Conservation (phyloP, 2,888 invertebrate genomes). For the Eupithecia subfuscata region DNA sequence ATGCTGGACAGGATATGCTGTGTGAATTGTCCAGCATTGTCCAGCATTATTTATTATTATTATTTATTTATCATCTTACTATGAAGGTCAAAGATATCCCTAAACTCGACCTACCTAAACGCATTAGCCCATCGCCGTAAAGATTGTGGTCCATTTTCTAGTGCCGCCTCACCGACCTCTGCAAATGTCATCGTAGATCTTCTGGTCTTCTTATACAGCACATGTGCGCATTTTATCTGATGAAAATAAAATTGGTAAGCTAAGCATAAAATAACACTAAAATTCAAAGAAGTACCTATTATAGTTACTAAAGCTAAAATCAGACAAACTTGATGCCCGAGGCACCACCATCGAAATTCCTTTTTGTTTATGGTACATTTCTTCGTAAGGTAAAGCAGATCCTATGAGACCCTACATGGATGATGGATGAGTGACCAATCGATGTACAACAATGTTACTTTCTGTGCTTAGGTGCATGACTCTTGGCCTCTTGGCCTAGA, state of each 20-base stretch:
- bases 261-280: background rate
- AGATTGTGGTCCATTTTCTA: slow-evolving; percentile 90
- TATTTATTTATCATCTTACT: too few species aligned
- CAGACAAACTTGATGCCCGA: too few species aligned
- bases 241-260: background rate
- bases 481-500: too few species aligned
- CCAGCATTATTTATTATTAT: too few species aligned
- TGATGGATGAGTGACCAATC: too few species aligned
- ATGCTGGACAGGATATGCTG: too few species aligned
- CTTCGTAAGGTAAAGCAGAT: too few species aligned
- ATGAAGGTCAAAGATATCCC: background rate
- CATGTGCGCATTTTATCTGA: slow-evolving; percentile 92
- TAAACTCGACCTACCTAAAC: slow-evolving; percentile 82
- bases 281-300: background rate
- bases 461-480: background rate
- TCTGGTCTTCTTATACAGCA: slow-evolving; percentile 88
- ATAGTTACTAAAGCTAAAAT: too few species aligned
- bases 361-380: too few species aligned
- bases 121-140: slow-evolving; percentile 85
- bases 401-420: too few species aligned
- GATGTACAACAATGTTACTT: background rate
- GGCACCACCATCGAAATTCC: too few species aligned
- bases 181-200: slow-evolving; percentile 92
- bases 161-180: slow-evolving; percentile 92
- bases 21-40: too few species aligned